Evolutionary conservation across 92 coral and sea anemone genomes (phyloP), one percentile per base, ranked within the genome.

Genomic region (Scolanthus callimorphus): DNA sequence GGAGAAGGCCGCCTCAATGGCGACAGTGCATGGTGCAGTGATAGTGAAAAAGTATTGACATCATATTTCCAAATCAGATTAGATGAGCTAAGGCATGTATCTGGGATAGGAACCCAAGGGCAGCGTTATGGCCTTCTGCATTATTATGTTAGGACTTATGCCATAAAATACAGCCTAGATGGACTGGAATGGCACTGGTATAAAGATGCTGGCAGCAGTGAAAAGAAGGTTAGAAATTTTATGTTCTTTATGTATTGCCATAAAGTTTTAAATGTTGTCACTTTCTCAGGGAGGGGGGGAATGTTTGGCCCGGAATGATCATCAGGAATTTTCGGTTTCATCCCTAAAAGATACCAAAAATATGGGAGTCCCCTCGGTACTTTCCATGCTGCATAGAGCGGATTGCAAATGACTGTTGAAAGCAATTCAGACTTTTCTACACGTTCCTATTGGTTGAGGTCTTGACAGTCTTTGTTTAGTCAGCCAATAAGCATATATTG

Each of bases 31-130:
- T 82, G 88, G 88, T 82, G 88, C 19, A 76, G 88, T 27, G n/a
- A 51, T 4, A 37, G 17, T 51, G 46, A 76, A 26, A 60, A 9
- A 31, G 4, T 20, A 3, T 21, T n/a, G 51, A 58, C 28, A 0
- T 74, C 75, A 17, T 82, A 68, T 39, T 55, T 82, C n/a, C 60
- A 82, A 52, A 69, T 82, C 20, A 59, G 65, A 11, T 38, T 82
- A 58, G 69, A 75, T 19, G 57, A 45, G 27, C 74, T 82, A 49
- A 57, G 78, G 39, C 83, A 82, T 53, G 68, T 82, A 25, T 75
- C 88, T 13, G 60, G 64, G 11, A 63, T 82, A 12, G 74, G 39
- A 20, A 75, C 78, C 3, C 88, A 82, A 59, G 88, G 88, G 4
- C 58, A 53, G 22, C 2, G 9, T 0, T 20, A 10, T n/a, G 1